phyloP scores from a whole-genome alignment of 2,797 vertebrate species.

The Cuculus canorus region DNA sequence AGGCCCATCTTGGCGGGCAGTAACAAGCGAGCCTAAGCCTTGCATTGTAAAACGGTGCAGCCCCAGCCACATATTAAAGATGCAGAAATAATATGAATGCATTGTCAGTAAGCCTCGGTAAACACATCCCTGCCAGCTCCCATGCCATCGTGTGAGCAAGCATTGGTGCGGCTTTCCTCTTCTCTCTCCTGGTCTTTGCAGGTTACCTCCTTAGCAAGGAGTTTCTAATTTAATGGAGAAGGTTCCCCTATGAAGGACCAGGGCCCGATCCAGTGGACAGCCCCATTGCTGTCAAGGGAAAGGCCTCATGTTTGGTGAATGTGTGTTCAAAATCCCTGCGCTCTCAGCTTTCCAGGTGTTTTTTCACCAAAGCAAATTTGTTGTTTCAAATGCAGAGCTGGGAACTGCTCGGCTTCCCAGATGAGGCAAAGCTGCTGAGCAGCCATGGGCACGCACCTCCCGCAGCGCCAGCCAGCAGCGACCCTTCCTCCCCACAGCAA shows the following conservation, averaged over 20 bases:
- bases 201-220: neutral
- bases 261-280: neutral
- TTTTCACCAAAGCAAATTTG: neutral
- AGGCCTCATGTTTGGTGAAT: neutral
- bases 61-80: neutral
- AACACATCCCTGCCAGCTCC: neutral
- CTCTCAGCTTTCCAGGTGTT: neutral
- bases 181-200: neutral
- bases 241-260: neutral
- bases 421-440: neutral
- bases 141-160: accelerated
- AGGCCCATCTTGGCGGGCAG: neutral
- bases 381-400: neutral
- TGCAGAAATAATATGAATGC: neutral
- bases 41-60: neutral
- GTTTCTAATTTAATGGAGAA: neutral
- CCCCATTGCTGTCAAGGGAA: neutral
- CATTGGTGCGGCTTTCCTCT: accelerated
- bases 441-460: neutral
- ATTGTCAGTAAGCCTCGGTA: neutral
- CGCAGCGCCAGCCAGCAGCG: neutral
- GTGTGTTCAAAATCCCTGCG: neutral
- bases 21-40: neutral
- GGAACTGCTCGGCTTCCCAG: neutral
- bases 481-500: neutral